Evolutionary conservation across 1,140 invertebrate species (phyloP).

Genomic region (Ips typographus): DNA sequence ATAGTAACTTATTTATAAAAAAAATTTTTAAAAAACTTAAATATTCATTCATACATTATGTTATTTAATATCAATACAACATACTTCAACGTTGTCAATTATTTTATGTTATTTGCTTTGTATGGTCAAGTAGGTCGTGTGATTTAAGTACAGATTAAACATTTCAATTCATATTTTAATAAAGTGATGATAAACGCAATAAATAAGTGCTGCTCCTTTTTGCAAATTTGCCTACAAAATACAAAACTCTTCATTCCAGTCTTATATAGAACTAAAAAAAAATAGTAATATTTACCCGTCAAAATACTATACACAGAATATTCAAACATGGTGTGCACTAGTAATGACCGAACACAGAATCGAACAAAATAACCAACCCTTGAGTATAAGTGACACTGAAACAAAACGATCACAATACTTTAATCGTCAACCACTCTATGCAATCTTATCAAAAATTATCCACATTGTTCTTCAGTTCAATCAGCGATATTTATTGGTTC

Average conservation of each 20-base stretch:
- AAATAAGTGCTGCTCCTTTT: not conserved
- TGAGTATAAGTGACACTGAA: not conserved
- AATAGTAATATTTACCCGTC: slow-evolving; percentile 15
- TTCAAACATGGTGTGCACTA: slow-evolving; percentile 6
- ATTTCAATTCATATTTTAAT: not conserved
- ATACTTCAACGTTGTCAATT: too few relatives aligned
- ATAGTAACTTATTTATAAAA: too few relatives aligned
- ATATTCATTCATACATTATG: too few relatives aligned
- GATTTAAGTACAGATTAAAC: not conserved
- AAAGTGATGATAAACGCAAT: not conserved
- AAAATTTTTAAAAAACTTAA: too few relatives aligned
- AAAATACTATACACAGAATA: slow-evolving; percentile 15
- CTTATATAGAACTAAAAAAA: not conserved
- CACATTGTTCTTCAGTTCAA: not conserved
- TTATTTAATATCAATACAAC: too few relatives aligned
- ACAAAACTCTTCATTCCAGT: not conserved
- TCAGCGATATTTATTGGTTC: not conserved
- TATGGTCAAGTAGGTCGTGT: too few relatives aligned
- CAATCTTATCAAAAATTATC: slow-evolving; percentile 7
- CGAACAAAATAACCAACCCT: not conserved
- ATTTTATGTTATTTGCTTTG: too few relatives aligned
- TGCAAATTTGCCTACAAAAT: not conserved
- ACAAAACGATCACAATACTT: not conserved
- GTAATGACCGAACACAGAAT: not conserved
- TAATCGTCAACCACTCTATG: not conserved